Conservation (phyloP, 2,113 vertebrate species). For the Peucedramus taeniatus region DNA sequence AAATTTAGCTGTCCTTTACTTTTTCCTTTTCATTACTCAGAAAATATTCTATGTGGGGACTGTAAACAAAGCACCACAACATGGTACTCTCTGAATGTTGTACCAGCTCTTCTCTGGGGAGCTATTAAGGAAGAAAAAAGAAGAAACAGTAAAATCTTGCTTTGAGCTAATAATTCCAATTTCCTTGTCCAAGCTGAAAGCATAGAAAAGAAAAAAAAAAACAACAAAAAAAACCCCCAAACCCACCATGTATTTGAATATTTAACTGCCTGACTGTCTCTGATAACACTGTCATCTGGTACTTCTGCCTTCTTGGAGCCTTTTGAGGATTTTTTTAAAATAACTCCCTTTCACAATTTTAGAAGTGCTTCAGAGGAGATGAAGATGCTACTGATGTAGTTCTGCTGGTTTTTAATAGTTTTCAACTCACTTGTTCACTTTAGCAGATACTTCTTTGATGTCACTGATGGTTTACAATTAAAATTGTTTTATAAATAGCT, state of each 20-base stretch:
- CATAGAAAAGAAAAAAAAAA: neutral
- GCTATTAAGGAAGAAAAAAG: neutral
- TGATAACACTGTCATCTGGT: neutral
- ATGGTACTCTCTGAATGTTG: neutral
- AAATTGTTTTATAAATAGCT: neutral
- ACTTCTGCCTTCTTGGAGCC: neutral
- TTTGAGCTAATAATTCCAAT: neutral
- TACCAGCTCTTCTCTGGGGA: neutral
- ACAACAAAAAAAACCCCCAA: no score
- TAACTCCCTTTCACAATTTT: neutral
- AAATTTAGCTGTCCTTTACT: neutral
- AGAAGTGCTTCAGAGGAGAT: neutral
- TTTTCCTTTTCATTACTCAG: neutral
- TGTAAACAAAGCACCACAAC: neutral
- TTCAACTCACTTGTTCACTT: neutral
- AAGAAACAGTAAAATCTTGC: neutral
- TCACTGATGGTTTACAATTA: neutral
- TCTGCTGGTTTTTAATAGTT: neutral
- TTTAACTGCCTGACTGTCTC: neutral
- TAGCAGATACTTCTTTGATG: neutral
- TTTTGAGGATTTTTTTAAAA: neutral
- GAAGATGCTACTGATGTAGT: neutral
- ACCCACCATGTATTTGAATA: neutral
- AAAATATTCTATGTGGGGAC: neutral
- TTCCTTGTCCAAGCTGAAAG: neutral